phyloP scores from a whole-genome alignment of 2,888 invertebrate species.

The Thelaira solivaga region DNA sequence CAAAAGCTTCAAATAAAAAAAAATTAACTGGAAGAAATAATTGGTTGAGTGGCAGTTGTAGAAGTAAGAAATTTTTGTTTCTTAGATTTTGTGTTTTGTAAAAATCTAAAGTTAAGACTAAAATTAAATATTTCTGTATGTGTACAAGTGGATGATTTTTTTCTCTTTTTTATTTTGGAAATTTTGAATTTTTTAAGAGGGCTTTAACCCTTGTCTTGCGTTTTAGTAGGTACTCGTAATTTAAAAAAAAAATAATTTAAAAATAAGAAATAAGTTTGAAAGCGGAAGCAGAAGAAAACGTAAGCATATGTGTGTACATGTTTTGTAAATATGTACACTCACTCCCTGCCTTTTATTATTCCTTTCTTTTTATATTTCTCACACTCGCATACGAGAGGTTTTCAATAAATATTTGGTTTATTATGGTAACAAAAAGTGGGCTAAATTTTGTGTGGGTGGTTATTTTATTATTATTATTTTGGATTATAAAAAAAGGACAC shows the following conservation, averaged over 20 bases:
- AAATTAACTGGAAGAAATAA: slow-evolving; percentile 14
- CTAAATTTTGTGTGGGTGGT: slow-evolving; percentile 55
- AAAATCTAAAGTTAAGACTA: slow-evolving; percentile 48
- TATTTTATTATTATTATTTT: slow-evolving; percentile 26
- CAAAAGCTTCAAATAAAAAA: slow-evolving; percentile 41
- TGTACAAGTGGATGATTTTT: not conserved
- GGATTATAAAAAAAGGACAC: slow-evolving; percentile 53
- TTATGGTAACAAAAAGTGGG: slow-evolving; percentile 42
- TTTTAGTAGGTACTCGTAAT: slow-evolving; percentile 16
- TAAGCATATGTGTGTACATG: not conserved
- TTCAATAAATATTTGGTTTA: slow-evolving; percentile 28
- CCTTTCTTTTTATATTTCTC: not conserved
- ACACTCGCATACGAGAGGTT: not conserved
- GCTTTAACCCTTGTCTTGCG: slow-evolving; percentile 6
- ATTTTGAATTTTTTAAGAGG: slow-evolving; percentile 26
- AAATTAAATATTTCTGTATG: not conserved
- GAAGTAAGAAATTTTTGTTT: slow-evolving; percentile 37
- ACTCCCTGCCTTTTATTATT: not conserved
- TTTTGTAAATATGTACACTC: not conserved
- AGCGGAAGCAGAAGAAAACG: too few relatives aligned
- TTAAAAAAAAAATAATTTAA: slow-evolving; percentile 36
- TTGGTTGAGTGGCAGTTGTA: slow-evolving; percentile 48
- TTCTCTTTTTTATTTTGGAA: too few relatives aligned
- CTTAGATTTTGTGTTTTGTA: slow-evolving; percentile 29
- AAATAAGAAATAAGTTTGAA: not conserved